These are phyloP conservation scores for Gambusia yucatana DNA, from an alignment of 2,797 vertebrate species.

Conservation along the genomic window DNA sequence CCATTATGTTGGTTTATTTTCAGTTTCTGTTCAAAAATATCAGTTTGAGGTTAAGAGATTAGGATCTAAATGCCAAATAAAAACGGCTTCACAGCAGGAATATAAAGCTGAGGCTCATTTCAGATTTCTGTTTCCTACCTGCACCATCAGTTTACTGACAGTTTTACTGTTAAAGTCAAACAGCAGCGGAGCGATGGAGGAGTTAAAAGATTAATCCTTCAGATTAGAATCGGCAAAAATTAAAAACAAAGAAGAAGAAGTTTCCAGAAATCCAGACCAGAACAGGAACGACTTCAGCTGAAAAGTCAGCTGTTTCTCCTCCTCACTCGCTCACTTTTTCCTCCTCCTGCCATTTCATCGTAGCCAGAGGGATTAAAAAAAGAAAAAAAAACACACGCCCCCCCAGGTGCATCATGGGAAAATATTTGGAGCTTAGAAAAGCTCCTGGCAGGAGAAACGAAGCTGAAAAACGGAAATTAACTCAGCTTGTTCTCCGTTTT, in stretches of 20 bases:
- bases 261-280: neutral
- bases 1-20: neutral
- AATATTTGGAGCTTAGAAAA: slow-evolving; percentile 51
- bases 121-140: neutral
- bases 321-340: slow-evolving; percentile 13
- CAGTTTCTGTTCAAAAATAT: neutral
- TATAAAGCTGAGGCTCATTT: neutral
- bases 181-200: neutral
- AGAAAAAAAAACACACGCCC: neutral
- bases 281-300: neutral
- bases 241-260: neutral
- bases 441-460: neutral
- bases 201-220: neutral
- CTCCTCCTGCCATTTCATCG: slow-evolving; percentile 20
- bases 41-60: neutral
- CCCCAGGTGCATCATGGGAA: slow-evolving; percentile 63
- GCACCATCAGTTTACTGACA: neutral
- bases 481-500: neutral
- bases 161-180: neutral
- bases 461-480: neutral
- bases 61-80: neutral
- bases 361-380: slow-evolving; percentile 54
- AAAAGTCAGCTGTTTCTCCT: neutral
- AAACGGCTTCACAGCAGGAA: neutral
- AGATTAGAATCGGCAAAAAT: neutral